phyloP scores from a whole-genome alignment of 2,888 invertebrate species.

The Yponomeuta plumbellus region DNA sequence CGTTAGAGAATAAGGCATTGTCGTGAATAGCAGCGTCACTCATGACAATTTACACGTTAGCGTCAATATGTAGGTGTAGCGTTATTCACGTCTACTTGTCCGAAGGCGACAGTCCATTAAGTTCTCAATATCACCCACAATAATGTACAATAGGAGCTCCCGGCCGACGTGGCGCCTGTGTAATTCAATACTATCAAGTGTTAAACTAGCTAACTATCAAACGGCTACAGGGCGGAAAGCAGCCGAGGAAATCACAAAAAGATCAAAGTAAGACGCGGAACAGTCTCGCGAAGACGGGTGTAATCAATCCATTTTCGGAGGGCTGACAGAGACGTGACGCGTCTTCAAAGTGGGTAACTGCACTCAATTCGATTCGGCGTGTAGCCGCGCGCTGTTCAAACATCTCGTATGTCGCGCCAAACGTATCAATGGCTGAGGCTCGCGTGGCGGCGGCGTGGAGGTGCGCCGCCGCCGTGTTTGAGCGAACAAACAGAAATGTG shows the following conservation, averaged over 20 bases:
- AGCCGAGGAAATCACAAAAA: not conserved
- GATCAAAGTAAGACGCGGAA: slow-evolving; percentile 12
- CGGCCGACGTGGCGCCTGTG: slow-evolving; percentile 37
- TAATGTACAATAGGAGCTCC: slow-evolving; percentile 49
- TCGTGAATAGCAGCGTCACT: slow-evolving; percentile 1
- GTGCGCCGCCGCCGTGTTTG: slow-evolving; percentile 57
- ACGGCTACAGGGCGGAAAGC: slow-evolving; percentile 7
- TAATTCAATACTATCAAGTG: slow-evolving; percentile 39
- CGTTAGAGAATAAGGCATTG: not conserved
- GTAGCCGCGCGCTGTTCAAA: slow-evolving; percentile 51
- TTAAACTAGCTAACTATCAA: not conserved
- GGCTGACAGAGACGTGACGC: slow-evolving; percentile 29
- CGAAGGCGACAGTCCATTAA: slow-evolving; percentile 56
- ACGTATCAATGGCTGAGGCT: slow-evolving; percentile 65
- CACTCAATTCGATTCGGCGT: slow-evolving; percentile 56
- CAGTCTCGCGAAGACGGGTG: not conserved
- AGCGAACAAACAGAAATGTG: slow-evolving; percentile 53
- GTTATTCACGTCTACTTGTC: slow-evolving; percentile 30
- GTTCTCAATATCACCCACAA: slow-evolving; percentile 62
- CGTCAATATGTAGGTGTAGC: not conserved
- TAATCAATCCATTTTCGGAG: slow-evolving; percentile 6
- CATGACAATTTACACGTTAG: not conserved
- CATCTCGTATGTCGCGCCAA: slow-evolving; percentile 52
- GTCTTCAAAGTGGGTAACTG: slow-evolving; percentile 43
- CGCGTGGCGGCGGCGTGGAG: slow-evolving; percentile 23